Base-by-base conservation (phyloP, 2,888 invertebrate genomes). In the Pollenia amentaria region DNA sequence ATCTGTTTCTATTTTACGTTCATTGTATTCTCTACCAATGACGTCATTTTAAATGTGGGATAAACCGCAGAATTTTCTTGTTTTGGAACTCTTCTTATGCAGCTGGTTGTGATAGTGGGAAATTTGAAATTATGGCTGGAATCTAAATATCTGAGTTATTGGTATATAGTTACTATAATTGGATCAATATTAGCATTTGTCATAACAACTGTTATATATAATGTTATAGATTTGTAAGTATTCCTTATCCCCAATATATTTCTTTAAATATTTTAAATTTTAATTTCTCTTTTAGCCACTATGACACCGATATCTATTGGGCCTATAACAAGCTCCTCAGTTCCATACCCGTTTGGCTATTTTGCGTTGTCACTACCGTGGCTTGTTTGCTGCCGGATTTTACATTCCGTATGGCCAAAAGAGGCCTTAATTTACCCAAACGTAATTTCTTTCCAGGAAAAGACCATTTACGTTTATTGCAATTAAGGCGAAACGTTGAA, bases 111-210 rank as follows among this genome's bases (percentile, higher is more conserved):
- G 53, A 87, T 95, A 82, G 93, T 95, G 6, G 95, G 94, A 29
- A 95, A 94, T 90, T 90, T 95, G 8, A 96, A 96, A 94, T 92
- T 96, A 87, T 94, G 94, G 94, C 92, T 96, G 88, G 95, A 95
- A 89, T 94, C 95, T 38, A 94, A 94, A 85, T 95, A 95, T 91
- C 94, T 95, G 88, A 95, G 95, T 4, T 90, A 92, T 95, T n/a
- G n/a, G n/a, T n/a, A n/a, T n/a, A n/a, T n/a, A n/a, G n/a, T n/a
- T n/a, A n/a, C n/a, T n/a, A n/a, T n/a, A n/a, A n/a, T n/a, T 21
- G 89, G 94, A 3, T 96, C 96, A 0, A 94, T 96, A 87, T 21
- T 95, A 2, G 78, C 92, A 2, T 96, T 96, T 89, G 90, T 96
- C 7, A 60, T 90, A 9, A 94, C 95, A 87, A 95, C 95, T 16